Evolutionary conservation across 2,888 invertebrate species (phyloP), one percentile per base, ranked within the genome.

Genomic region (Andrena haemorrhoa): DNA sequence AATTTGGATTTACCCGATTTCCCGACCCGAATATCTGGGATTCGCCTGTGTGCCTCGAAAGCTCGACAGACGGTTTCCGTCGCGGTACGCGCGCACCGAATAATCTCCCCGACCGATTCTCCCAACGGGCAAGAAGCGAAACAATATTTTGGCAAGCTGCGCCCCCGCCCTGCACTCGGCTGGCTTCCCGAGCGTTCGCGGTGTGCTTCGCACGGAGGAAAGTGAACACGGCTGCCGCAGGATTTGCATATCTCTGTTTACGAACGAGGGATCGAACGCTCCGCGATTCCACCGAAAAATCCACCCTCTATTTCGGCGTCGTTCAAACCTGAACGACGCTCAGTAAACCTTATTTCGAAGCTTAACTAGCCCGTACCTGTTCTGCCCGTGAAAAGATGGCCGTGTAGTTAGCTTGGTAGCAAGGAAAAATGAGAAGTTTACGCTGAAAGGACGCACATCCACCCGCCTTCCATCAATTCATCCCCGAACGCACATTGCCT

Each of bases 1-100:
- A 82, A 88, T 86, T 84, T 83, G 70, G 76, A 82, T 85, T 80
- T 80, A 23, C 60, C 76, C 75, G 81, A 83, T 85, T 86, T 82
- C 78, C 79, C 86, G 77, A 72, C 79, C 76, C 77, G 73, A 61
- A 64, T 71, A 73, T 69, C 41, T 0, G n/a, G 51, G 33, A 53
- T 70, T 51, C 64, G 35, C 47, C 61, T 26, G 23, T 70, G 64
- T 49, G 49, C 51, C 8, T 26, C 53, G 70, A 35, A 29, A 66
- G n/a, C 63, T 26, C 74, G 61, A 26, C 77, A 41, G 77, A 81
- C 74, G 71, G 51, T 71, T 75, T 47, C 51, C 58, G 65, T 69
- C 74, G 31, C 41, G 71, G 51, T 49, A 75, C 71, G 69, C 68
- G 56, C 35, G 71, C 64, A 56, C 47, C 74, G 78, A 78, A 75